A percentile compares a stretch with the other conserved stretches of the same genome.
Conservation (phyloP, 2,113 vertebrate genomes). For the Rutilus rutilus region DNA sequence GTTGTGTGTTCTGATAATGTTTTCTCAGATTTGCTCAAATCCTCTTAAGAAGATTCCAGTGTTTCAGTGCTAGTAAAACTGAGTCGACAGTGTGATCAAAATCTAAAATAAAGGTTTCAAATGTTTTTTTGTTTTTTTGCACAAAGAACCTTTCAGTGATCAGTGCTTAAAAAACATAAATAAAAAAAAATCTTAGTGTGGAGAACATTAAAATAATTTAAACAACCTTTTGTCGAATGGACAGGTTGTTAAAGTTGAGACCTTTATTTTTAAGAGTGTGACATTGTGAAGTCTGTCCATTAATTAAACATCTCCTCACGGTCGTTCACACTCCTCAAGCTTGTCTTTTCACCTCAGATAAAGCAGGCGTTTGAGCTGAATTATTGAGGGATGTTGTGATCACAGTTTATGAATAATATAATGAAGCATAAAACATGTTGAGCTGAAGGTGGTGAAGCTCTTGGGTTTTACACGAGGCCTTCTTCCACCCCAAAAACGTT, state of each 20-base stretch:
- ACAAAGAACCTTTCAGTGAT: too few species aligned
- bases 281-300: background rate
- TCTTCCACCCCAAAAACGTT: too few species aligned
- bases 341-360: background rate
- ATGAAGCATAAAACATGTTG: background rate
- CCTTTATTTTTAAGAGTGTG: too few species aligned
- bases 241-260: too few species aligned
- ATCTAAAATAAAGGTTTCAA: too few species aligned
- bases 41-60: background rate
- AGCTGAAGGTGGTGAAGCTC: background rate
- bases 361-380: background rate
- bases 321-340: background rate
- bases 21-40: background rate
- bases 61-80: background rate
- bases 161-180: too few species aligned
- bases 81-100: too few species aligned
- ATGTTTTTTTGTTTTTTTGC: too few species aligned
- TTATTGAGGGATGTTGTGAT: background rate
- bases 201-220: too few species aligned
- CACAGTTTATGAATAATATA: conserved; percentile 3
- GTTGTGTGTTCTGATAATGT: too few species aligned
- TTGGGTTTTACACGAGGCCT: background rate
- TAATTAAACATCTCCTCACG: background rate
- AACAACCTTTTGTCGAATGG: too few species aligned
- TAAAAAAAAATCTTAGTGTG: too few species aligned